phyloP scores from a whole-genome alignment of 2,113 vertebrate species.

The Pteropus alecto region DNA sequence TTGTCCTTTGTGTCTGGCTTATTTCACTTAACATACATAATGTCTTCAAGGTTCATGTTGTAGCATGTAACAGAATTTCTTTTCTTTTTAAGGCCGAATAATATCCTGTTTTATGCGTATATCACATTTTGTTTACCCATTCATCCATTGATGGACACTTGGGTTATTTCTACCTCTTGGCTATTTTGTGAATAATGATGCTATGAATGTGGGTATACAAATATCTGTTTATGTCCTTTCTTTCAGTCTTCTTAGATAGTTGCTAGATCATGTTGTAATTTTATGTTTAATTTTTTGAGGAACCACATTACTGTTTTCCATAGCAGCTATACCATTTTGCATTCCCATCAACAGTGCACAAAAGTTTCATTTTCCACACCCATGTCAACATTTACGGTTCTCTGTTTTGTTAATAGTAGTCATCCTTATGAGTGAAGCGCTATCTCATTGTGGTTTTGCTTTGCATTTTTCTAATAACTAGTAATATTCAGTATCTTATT shows the following conservation, averaged over 20 bases:
- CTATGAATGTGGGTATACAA: neutral
- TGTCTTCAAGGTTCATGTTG: neutral
- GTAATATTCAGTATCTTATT: neutral
- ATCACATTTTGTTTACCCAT: neutral
- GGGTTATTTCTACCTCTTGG: neutral
- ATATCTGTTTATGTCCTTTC: neutral
- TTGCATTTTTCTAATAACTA: neutral
- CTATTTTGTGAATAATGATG: neutral
- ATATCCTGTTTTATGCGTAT: neutral
- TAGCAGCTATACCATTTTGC: neutral
- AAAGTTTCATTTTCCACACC: neutral
- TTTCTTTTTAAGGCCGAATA: slow-evolving; percentile 16
- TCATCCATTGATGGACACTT: neutral
- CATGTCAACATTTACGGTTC: neutral
- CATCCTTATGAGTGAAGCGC: neutral
- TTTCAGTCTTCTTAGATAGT: neutral
- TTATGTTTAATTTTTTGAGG: slow-evolving; percentile 6
- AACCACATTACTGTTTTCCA: neutral
- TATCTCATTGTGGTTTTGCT: neutral
- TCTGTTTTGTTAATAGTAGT: neutral
- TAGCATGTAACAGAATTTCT: neutral
- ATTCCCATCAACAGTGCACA: neutral
- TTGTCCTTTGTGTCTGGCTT: neutral
- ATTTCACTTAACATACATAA: neutral
- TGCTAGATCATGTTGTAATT: neutral